Evolutionary conservation across 2,888 invertebrate species (phyloP).

Genomic region (Napeogenes sylphis): DNA sequence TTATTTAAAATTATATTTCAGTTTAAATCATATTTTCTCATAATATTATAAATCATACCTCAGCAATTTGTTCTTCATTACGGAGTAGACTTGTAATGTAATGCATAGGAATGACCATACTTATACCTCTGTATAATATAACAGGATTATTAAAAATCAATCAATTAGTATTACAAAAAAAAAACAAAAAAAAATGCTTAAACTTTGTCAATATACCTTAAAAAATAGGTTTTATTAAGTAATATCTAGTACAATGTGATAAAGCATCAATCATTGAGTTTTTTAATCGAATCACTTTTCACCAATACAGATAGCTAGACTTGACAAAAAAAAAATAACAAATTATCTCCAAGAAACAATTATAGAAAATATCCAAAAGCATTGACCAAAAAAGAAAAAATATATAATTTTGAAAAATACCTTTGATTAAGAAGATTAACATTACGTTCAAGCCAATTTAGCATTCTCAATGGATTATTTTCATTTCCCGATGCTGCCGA

Average conservation of each 20-base stretch:
- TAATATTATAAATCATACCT: constrained; percentile 38
- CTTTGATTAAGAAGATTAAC: constrained; percentile 25
- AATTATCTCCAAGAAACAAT: too few relatives aligned
- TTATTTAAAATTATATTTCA: too few relatives aligned
- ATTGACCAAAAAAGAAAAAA: neutral
- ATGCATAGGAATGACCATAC: constrained; percentile 47
- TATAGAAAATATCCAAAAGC: too few relatives aligned
- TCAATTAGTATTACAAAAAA: too few relatives aligned
- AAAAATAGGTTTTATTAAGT: too few relatives aligned
- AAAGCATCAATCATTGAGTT: neutral
- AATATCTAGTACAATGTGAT: too few relatives aligned
- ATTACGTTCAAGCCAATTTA: constrained; percentile 70
- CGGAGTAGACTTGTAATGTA: constrained; percentile 54
- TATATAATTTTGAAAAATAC: constrained; percentile 5
- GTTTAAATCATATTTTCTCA: too few relatives aligned
- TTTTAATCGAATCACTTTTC: too few relatives aligned
- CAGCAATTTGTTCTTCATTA: constrained; percentile 48
- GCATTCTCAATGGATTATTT: constrained; percentile 74
- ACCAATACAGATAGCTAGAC: too few relatives aligned
- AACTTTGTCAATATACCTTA: too few relatives aligned
- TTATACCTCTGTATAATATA: constrained; percentile 46
- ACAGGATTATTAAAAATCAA: constrained; percentile 9
- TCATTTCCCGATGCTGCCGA: constrained; percentile 76
- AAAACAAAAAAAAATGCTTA: too few relatives aligned
- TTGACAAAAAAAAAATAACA: too few relatives aligned